Evolutionary conservation across 2,113 vertebrate species (phyloP), one percentile per base, ranked within the genome.

Genomic region (Seriola dumerili): DNA sequence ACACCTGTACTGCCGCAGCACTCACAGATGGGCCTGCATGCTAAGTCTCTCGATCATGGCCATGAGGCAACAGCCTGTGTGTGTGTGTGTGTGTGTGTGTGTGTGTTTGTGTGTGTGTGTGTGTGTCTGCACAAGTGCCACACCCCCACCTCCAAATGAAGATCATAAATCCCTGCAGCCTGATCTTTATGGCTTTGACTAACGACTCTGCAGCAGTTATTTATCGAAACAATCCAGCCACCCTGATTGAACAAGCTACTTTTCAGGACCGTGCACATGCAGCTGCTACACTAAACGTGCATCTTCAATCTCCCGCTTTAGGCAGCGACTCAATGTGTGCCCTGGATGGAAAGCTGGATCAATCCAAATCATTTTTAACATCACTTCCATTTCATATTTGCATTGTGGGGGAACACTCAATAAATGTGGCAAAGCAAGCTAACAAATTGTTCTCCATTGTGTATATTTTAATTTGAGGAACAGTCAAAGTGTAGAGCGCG

Each of bases 221-320:
- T 94, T 93, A 94, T 94, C 93, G 89, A 92, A 94, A 92, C 92
- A 91, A 94, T 94, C 88, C 85, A 88, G 77, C 75, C 85, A 86
- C 77, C 83, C 85, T 88, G 87, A 92, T 79, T 90, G 90, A 94
- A 93, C 91, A 89, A 92, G 89, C 78, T 84, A 89, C 89, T 91
- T 89, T 82, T 74, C 57, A 85, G 78, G 46, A 59, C 67, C 1
- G 38, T 66, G 77, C 70, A 61, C 66, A 78, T 5, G 36, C 48
- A 16, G 42, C 48, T 36, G 50, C 78, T 54, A 38, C 21, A 21
- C 74, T 50, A 59, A 68, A 90, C 74, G 54, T 70, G 77, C 72
- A 58, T 81, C 68, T 75, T 85, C 76, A 74, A 78, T 91, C 83
- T 78, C 75, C 54, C 72, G 3, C 71, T 87, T 78, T 42, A 64